These are phyloP conservation scores for Myrmecobius fasciatus DNA, from an alignment of 2,113 vertebrate species.

Conservation along the genomic window DNA sequence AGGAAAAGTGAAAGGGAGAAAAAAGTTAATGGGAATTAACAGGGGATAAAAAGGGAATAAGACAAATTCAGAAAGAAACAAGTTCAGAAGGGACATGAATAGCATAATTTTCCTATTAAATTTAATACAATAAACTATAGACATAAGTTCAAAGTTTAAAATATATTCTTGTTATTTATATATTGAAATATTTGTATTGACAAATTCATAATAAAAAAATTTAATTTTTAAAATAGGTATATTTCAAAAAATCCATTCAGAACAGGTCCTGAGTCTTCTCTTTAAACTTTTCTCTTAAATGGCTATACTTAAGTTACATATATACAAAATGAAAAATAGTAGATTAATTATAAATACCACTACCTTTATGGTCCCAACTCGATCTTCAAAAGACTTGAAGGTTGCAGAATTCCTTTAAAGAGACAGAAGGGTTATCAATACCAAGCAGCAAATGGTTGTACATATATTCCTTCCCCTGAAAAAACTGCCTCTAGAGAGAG, in stretches of 20 bases:
- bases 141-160: neutral
- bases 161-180: neutral
- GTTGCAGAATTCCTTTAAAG: slow-evolving; percentile 93
- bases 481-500: neutral
- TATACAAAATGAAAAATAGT: neutral
- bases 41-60: too few relatives aligned
- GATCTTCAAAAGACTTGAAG: slow-evolving; percentile 98
- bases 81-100: neutral
- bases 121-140: neutral
- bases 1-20: neutral
- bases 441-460: neutral
- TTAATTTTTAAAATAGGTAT: neutral
- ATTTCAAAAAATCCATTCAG: neutral
- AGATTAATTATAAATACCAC: neutral
- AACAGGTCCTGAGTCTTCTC: neutral
- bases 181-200: neutral
- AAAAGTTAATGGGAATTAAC: neutral
- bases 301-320: neutral
- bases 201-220: neutral
- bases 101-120: neutral
- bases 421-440: neutral
- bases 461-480: neutral
- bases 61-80: neutral
- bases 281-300: neutral
- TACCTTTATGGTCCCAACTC: slow-evolving; percentile 97